Base-by-base conservation (phyloP, 2,797 vertebrate genomes). In the Pipistrellus pipistrellus region DNA sequence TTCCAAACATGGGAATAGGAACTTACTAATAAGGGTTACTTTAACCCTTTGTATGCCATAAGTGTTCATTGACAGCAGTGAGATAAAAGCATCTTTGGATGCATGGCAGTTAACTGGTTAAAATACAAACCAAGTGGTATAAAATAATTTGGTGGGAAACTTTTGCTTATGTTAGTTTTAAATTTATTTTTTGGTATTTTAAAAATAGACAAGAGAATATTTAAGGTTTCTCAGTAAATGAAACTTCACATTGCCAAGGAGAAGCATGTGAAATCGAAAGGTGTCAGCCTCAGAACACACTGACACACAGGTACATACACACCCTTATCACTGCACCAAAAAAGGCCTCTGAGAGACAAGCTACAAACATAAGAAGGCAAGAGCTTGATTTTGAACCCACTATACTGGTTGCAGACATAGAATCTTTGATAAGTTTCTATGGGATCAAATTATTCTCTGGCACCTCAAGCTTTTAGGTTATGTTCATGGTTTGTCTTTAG, bases 241-340 rank as follows among this genome's bases (percentile, higher is more conserved):
- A 89, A 14, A 59, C 81, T 38, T 84, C 68, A 41, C 35, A 64
- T 38, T 72, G 53, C 80, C 53, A 91, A 90, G 41, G 41, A 59
- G 90, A 87, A 94, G 57, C 53, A 89, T 41, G 14, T 82, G 30
- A 91, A 95, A 93, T 92, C 83, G 80, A 81, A 91, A 55, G 84
- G 38, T 35, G 14, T 46, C 14, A 81, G 30, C 32, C 66, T 88
- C 72, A 66, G 92, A 75, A 90, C 62, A 90, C 21, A 83, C 14
- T n/a, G 38, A 82, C 23, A 78, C 30, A 72, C 13, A 91, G 41
- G 41, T 35, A 3, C 3, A 15, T 2, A 15, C 1, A 62, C 12
- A 38, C 6, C 7, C 30, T 38, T 3, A 78, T 48, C 4, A 55
- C 75, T 81, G 44, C 25, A 87, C 46, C 64, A 68, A 71, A 55